Conservation (phyloP, 2,113 vertebrate species). For the Oriolus oriolus region DNA sequence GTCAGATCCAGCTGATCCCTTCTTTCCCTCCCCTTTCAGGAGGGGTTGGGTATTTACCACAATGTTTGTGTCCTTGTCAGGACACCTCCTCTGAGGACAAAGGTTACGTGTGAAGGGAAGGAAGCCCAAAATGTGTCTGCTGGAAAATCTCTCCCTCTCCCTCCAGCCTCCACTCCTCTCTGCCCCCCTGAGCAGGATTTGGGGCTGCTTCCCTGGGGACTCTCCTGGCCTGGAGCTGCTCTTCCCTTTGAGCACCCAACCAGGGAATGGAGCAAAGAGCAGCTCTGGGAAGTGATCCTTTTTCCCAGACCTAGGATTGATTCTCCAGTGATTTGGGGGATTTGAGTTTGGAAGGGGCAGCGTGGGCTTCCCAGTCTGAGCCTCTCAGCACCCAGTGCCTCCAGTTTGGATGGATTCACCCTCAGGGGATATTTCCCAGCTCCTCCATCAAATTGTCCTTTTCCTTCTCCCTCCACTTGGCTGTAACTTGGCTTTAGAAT, state of each 20-base stretch:
- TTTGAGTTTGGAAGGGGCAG: not conserved
- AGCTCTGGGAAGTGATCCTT: not conserved
- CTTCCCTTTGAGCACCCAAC: not conserved
- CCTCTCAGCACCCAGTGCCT: not conserved
- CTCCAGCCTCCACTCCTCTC: not conserved
- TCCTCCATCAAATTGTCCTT: not conserved
- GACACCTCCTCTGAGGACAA: not conserved
- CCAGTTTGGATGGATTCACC: not conserved
- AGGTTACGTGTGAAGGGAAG: not conserved
- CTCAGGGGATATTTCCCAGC: not conserved
- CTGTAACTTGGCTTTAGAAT: not conserved
- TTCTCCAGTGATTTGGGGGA: not conserved
- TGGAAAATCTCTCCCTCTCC: not conserved
- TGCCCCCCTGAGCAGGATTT: too few relatives aligned
- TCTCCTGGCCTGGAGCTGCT: not conserved
- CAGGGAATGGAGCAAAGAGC: not conserved
- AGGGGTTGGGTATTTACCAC: not conserved
- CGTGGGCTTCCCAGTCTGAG: not conserved
- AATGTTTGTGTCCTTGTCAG: not conserved
- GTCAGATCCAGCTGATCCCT: not conserved
- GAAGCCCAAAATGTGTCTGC: not conserved
- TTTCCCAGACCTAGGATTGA: not conserved
- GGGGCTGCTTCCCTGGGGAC: not conserved
- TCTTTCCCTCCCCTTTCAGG: not conserved
- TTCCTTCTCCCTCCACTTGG: not conserved